Evolutionary conservation across 2,888 invertebrate species (phyloP), one percentile per base, ranked within the genome.

Genomic region (Germaria angustata): DNA sequence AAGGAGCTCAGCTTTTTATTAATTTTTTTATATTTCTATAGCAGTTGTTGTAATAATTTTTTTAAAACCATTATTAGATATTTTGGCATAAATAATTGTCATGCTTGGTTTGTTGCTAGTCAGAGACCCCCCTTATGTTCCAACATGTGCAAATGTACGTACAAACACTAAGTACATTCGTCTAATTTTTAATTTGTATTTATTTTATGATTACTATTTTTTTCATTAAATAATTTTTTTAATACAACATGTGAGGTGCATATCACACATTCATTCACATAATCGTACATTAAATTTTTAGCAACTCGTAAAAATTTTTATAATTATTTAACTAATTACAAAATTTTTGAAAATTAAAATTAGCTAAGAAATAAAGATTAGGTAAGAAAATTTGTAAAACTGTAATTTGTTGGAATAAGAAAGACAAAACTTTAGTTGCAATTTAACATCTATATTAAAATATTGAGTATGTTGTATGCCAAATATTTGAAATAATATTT

Each of bases 61-160:
- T 11, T 17, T 41, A 13, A 0, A 32, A 69, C n/a, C 53, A 20
- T 69, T 55, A 44, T 57, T 65, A 36, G 34, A 6, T 63, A 78
- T 55, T 78, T 71, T 71, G 77, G 53, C 72, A 59, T 79, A 79
- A 65, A 79, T 79, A 72, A 71, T 34, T 57, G 79, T 79, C 72
- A 79, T 79, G 79, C 49, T 72, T 79, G 79, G 79, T 59, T 79
- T 65, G 51, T 4, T 76, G 39, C 34, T 55, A 55, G 41, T 41
- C 17, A 32, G 5, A 32, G 66, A 51, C 20, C 66, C 66, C 66
- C 24, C 51, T 24, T 66, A 13, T 34, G 28, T 3, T 20, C 34
- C 20, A 17, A 8, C n/a, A 17, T 11, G 28, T 2, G 17, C 24
- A 9, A 2, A 39, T n/a, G 22, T 39, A 24, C 7, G 8, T 51